A percentile compares a stretch with the other conserved stretches of the same genome.
Evolutionary conservation across 1,140 invertebrate species (phyloP).

Genomic region (Drosophila sechellia): DNA sequence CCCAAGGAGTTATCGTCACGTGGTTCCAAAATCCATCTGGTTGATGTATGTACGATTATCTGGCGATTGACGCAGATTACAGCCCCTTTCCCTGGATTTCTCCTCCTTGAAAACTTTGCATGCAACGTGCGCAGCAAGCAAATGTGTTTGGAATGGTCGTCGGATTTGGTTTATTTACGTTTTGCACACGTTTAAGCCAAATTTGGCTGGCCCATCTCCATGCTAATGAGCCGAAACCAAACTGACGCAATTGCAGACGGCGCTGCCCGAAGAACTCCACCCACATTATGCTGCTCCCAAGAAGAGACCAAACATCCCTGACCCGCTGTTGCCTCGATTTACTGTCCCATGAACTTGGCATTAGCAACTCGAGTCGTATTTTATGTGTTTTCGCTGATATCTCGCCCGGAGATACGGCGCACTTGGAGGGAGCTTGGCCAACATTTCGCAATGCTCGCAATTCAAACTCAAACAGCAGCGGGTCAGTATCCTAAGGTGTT

Average conservation of each 20-base stretch:
- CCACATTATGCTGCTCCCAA: constrained; percentile 17
- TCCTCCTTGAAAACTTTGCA: background rate
- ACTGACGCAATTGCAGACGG: constrained; percentile 39
- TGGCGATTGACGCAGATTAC: constrained; percentile 30
- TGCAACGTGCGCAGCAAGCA: constrained; percentile 33
- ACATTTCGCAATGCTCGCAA: constrained; percentile 19
- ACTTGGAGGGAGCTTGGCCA: background rate
- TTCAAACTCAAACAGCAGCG: constrained; percentile 6
- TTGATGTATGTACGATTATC: constrained; percentile 13
- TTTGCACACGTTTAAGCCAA: constrained; percentile 44
- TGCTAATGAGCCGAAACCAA: constrained; percentile 29
- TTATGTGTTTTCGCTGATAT: constrained; percentile 26
- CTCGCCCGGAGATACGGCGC: constrained; percentile 10
- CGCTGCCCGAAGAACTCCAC: background rate
- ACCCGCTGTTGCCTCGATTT: constrained; percentile 29
- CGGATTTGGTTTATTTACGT: constrained; percentile 38
- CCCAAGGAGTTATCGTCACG: constrained; percentile 10
- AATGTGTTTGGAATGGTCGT: constrained; percentile 23
- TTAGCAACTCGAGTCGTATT: constrained; percentile 22
- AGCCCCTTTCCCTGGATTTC: constrained; percentile 2
- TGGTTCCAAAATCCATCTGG: background rate
- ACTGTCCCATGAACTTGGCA: constrained; percentile 38
- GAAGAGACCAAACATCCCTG: constrained; percentile 16
- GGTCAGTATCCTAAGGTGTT: constrained; percentile 29
- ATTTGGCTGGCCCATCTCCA: constrained; percentile 29